Evolutionary conservation across 2,888 invertebrate species (phyloP).

Genomic region (Idaea dimidiata): DNA sequence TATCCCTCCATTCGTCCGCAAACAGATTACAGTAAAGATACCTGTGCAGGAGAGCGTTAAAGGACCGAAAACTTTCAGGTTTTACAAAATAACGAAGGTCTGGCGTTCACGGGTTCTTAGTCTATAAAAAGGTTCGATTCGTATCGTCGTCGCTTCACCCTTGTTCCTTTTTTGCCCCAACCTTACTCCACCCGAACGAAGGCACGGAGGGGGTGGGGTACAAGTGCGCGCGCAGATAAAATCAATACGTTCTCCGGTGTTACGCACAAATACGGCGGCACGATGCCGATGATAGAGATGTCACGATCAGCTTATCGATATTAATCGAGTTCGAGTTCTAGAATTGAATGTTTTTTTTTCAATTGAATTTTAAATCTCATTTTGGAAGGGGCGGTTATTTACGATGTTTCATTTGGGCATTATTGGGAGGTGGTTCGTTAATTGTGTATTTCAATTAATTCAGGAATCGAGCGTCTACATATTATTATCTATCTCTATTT

Average conservation of each 20-base stretch:
- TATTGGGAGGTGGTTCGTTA: conserved; percentile 19
- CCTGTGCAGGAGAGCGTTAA: too few relatives aligned
- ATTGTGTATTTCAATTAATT: conserved; percentile 9
- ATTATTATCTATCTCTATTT: too few relatives aligned
- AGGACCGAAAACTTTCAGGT: too few relatives aligned
- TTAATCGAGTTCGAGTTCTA: conserved; percentile 35
- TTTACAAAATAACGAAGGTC: too few relatives aligned
- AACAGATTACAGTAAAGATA: too few relatives aligned
- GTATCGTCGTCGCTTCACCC: conserved; percentile 70
- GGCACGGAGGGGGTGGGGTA: conserved; percentile 32
- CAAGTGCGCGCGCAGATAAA: conserved; percentile 75
- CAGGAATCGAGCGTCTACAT: background rate
- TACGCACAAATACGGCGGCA: conserved; percentile 72
- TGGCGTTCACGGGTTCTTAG: too few relatives aligned
- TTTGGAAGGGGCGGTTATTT: background rate
- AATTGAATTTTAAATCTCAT: conserved; percentile 13
- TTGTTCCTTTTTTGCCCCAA: conserved; percentile 59
- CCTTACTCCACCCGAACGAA: conserved; percentile 30
- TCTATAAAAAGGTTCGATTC: conserved; percentile 76
- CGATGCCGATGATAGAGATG: conserved; percentile 53
- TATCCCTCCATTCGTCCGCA: too few relatives aligned
- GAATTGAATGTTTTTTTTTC: conserved; percentile 13
- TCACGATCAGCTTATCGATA: conserved; percentile 63
- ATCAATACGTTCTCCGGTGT: conserved; percentile 70
- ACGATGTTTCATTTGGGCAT: conserved; percentile 7